Evolutionary conservation across 2,888 invertebrate species (phyloP), one percentile per base, ranked within the genome.

Genomic region (Ganaspis brasiliensis): DNA sequence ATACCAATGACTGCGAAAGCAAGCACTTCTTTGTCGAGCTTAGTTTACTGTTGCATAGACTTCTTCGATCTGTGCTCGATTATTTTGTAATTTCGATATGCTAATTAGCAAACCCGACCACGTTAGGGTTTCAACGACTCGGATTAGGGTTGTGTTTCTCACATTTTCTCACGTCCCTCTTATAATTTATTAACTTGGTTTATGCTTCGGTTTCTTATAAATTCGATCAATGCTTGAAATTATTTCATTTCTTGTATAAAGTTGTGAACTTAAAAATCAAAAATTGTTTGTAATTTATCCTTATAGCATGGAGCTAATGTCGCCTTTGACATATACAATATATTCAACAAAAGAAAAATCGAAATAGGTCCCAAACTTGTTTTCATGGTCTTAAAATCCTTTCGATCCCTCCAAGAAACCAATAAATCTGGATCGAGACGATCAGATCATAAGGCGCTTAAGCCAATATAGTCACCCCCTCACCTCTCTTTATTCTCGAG

Each of bases 61-160:
- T 72, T 75, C 79, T 87, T 89, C 89, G 90, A 91, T 91, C 88
- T 87, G 88, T 87, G 87, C 87, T 87, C 89, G 90, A 91, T 91
- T 90, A 90, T 88, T 88, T 90, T 82, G 87, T 85, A 89, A 91
- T 91, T 90, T 91, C 89, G 89, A 91, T 91, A 91, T 89, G 91
- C 89, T 87, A 87, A 88, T 84, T 80, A 77, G 77, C 73, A 77
- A 81, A 70, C 80, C 79, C 75, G 40, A 71, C 78, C 81, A 79
- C 81, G 67, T 76, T 81, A 75, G 81, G 81, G 72, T 73, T 77
- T 75, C 72, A 55, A 70, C 74, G 75, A 77, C 76, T 78, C 73
- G 76, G 81, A 82, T 82, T 81, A 82, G 84, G 85, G 82, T 84
- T 80, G 79, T 82, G 82, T 84, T 84, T 84, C 83, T 70, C 16